Evolutionary conservation across 2,113 vertebrate species (phyloP).

Genomic region (Gasterosteus aculeatus): DNA sequence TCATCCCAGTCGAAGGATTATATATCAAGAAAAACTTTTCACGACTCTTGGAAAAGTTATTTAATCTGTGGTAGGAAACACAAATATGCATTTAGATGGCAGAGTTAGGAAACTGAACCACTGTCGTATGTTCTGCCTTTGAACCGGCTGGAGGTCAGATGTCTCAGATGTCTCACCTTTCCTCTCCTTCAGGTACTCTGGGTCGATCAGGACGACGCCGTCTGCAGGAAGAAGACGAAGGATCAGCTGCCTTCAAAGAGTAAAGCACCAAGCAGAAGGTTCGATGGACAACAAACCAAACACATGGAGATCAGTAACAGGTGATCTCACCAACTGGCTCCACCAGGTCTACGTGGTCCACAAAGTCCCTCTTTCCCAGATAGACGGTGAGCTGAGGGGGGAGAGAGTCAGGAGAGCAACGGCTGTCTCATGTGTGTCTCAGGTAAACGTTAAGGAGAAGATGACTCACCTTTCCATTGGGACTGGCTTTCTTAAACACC

Average conservation of each 20-base stretch:
- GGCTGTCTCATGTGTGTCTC: too few species aligned
- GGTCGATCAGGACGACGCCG: conserved; percentile 94
- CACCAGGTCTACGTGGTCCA: conserved; percentile 83
- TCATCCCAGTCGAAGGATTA: neutral
- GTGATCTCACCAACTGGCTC: conserved; percentile 80
- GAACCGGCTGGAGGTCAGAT: neutral
- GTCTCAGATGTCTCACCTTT: conserved; percentile 83
- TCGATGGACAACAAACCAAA: neutral
- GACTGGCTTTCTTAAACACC: conserved; percentile 92
- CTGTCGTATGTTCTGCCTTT: neutral
- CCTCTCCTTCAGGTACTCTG: conserved; percentile 95
- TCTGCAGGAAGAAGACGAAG: conserved; percentile 78
- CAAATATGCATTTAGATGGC: neutral
- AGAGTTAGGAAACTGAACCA: neutral
- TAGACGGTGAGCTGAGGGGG: conserved; percentile 82
- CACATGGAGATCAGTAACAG: neutral
- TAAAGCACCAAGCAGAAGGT: too few species aligned
- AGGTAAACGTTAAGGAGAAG: neutral
- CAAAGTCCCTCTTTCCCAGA: conserved; percentile 85
- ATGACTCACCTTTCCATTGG: conserved; percentile 84
- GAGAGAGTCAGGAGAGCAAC: neutral
- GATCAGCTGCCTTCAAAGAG: neutral
- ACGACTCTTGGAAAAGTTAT: too few species aligned
- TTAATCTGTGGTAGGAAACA: too few species aligned
- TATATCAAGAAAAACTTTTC: too few species aligned